phyloP scores from a whole-genome alignment of 2,888 invertebrate genomes.

The Deilephila elpenor region DNA sequence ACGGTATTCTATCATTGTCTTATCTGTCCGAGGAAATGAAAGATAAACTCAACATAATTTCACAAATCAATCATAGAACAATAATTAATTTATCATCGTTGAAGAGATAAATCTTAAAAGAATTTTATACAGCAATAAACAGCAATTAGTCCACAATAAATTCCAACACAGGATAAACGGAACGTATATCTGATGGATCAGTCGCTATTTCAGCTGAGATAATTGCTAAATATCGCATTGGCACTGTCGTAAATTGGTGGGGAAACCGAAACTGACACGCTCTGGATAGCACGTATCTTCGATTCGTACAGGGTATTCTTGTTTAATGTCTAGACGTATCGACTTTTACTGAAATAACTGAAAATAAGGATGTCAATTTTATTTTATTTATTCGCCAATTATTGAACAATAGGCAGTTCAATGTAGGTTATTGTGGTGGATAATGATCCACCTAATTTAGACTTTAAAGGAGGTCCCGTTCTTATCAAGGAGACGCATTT shows the following conservation, averaged over 20 bases:
- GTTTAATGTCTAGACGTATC: neutral
- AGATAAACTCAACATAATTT: neutral
- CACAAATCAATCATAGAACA: neutral
- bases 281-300: slow-evolving; percentile 24
- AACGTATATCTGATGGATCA: neutral
- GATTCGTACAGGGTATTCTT: neutral
- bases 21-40: no score
- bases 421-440: no score
- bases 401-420: no score
- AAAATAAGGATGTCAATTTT: no score
- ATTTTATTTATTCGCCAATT: no score
- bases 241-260: slow-evolving; percentile 14
- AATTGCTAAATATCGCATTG: slow-evolving; percentile 3
- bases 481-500: no score
- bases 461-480: no score
- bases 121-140: neutral
- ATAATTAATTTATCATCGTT: neutral
- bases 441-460: no score
- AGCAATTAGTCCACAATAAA: neutral
- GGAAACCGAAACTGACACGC: slow-evolving; percentile 27
- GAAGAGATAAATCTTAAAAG: neutral
- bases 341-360: neutral
- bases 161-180: slow-evolving; percentile 6
- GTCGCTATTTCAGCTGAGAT: neutral
- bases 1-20: no score